Evolutionary conservation across 2,797 vertebrate genomes (phyloP).

Genomic region (Tokudaia tokunoshimensis): DNA sequence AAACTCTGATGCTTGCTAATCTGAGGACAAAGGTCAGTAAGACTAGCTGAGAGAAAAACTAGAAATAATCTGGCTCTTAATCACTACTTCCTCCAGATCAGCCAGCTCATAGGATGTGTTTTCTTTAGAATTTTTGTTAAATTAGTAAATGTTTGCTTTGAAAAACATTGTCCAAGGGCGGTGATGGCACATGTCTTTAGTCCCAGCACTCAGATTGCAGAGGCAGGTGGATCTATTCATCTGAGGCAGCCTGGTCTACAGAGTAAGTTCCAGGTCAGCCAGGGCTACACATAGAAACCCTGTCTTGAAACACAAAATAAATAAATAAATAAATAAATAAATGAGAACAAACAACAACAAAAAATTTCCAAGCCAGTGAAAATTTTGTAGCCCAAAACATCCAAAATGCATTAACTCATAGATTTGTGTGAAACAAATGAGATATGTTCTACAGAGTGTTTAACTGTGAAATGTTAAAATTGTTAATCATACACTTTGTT

Average conservation of each 20-base stretch:
- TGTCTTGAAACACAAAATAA: neutral
- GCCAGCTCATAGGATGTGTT: neutral
- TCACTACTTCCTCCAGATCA: neutral
- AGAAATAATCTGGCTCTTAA: neutral
- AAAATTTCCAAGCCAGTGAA: neutral
- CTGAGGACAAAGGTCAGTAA: neutral
- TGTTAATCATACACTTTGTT: neutral
- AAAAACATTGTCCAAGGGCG: neutral
- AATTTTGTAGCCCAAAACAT: neutral
- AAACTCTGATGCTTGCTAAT: neutral
- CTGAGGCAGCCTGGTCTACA: neutral
- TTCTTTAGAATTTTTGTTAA: neutral
- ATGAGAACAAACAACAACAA: neutral
- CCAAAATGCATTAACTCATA: neutral
- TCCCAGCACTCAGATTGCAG: neutral
- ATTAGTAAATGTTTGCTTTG: neutral
- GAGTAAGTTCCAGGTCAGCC: neutral
- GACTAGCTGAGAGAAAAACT: neutral
- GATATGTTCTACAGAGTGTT: neutral
- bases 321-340: neutral
- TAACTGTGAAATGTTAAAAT: slow-evolving; percentile 11
- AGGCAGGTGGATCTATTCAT: neutral
- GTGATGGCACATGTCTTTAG: neutral
- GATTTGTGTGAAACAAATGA: slow-evolving; percentile 1
- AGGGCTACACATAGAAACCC: neutral